Conservation (phyloP, 53 echinoderm and acorn worm genomes). For the Astropecten irregularis region DNA sequence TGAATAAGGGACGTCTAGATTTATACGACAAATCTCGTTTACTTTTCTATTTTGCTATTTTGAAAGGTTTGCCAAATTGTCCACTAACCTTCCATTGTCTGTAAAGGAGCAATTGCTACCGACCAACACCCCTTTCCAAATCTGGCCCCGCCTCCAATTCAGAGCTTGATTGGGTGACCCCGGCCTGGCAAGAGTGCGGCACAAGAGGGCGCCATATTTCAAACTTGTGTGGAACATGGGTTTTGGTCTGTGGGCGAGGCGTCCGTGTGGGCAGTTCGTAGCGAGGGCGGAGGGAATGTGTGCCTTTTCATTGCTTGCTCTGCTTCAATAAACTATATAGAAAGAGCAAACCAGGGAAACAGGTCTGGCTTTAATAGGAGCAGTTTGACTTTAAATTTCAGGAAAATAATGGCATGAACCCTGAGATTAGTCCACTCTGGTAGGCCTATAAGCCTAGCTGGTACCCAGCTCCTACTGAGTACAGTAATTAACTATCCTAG, state of each 20-base stretch:
- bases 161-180: background rate
- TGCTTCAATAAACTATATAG: slow-evolving; percentile 14
- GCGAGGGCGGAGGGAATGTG: background rate
- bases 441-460: no score
- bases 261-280: background rate
- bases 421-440: no score
- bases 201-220: slow-evolving; percentile 47
- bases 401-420: no score
- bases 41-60: no score
- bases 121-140: background rate
- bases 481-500: no score
- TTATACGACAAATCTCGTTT: no score
- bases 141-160: background rate
- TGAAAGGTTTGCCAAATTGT: no score
- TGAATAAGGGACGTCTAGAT: no score
- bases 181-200: slow-evolving; percentile 35
- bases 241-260: background rate
- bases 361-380: no score
- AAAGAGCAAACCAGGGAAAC: background rate
- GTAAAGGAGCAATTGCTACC: background rate
- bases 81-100: slow-evolving; percentile 24
- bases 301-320: slow-evolving; percentile 19
- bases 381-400: no score
- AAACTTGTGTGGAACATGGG: slow-evolving; percentile 30
- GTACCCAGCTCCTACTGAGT: no score